Evolutionary conservation across 2,888 invertebrate species (phyloP).

Genomic region (Hydraecia micacea): DNA sequence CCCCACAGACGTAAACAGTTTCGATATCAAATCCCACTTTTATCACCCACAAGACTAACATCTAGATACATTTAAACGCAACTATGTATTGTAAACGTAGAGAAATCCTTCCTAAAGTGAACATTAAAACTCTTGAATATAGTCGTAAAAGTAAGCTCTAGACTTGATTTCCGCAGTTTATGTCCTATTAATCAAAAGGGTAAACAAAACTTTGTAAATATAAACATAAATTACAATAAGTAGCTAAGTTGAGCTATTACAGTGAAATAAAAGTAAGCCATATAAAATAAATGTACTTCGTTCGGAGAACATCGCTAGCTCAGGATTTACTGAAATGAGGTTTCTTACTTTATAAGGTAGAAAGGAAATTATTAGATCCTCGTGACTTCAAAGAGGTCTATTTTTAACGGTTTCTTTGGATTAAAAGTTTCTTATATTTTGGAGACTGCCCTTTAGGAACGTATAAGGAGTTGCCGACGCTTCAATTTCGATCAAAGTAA

Average conservation of each 20-base stretch:
- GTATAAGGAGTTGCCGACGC: background rate
- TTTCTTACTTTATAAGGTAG: constrained; percentile 30
- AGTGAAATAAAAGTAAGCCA: constrained; percentile 41
- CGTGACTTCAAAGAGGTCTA: constrained; percentile 44
- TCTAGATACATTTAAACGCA: constrained; percentile 9
- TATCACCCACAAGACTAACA: constrained; percentile 20
- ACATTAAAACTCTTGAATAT: constrained; percentile 19
- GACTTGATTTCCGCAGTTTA: constrained; percentile 19
- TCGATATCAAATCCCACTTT: constrained; percentile 18
- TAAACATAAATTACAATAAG: constrained; percentile 53
- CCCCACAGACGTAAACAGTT: background rate
- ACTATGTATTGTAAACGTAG: constrained; percentile 10
- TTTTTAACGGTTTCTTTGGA: constrained; percentile 29
- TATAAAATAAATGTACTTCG: constrained; percentile 42
- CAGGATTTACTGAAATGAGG: constrained; percentile 53
- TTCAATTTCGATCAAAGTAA: constrained; percentile 11
- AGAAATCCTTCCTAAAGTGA: constrained; percentile 8
- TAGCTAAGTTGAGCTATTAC: constrained; percentile 40
- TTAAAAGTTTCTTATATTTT: constrained; percentile 1
- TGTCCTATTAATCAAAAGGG: constrained; percentile 47
- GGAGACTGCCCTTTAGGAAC: background rate
- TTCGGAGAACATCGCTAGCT: constrained; percentile 28
- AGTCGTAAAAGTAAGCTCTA: constrained; percentile 44
- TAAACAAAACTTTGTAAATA: constrained; percentile 47
- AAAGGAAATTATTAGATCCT: constrained; percentile 57